Base-by-base conservation (phyloP, 1,140 invertebrate genomes). In the Heterodera schachtii region DNA sequence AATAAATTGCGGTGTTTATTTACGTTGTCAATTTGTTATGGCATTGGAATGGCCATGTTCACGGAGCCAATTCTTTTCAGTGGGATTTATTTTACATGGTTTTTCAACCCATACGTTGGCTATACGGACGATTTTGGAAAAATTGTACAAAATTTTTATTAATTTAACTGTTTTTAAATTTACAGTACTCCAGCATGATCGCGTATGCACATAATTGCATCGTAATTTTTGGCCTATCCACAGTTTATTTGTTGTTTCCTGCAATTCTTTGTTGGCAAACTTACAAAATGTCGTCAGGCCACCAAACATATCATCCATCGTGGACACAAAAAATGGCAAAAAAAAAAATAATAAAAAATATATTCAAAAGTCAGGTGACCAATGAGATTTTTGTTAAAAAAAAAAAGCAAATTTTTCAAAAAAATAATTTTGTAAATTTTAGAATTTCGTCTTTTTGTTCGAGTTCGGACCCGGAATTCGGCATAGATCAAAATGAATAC, bases 41-140 rank as follows among this genome's bases (percentile, higher is more conserved):
- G 52, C 43, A 21, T 43, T 4, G 7, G 13, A n/a, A n/a, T 52
- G 41, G 43, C n/a, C 1, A 64, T 77, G 43, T 81, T 0, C 57
- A 78, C 73, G 5, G 21, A 73, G 70, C 80, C 80, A 46, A 43
- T 81, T 2, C 44, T 81, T 2, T 81, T 81, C 60, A 81, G 31
- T 31, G 74, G 80, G 8, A 16, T 81, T 76, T 77, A 81, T 41
- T 75, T 81, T 49, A 31, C 75, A 7, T 81, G 75, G 75, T 78
- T 76, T 77, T 75, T 81, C 71, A 76, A 81, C 49, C 80, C 80
- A 21, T 78, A 78, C 77, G 74, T 76, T 43, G 80, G 80, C 6
- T 81, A 81, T 75, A 31, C 41, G 52, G 70, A 81, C 60, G 60
- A 52, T 81, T 47, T 64, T 60, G 71, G 47, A 1, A 31, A 80